These are phyloP conservation scores for Nothocercus nigrocapillus DNA, from an alignment of 2,113 vertebrate genomes.

Conservation along the genomic window DNA sequence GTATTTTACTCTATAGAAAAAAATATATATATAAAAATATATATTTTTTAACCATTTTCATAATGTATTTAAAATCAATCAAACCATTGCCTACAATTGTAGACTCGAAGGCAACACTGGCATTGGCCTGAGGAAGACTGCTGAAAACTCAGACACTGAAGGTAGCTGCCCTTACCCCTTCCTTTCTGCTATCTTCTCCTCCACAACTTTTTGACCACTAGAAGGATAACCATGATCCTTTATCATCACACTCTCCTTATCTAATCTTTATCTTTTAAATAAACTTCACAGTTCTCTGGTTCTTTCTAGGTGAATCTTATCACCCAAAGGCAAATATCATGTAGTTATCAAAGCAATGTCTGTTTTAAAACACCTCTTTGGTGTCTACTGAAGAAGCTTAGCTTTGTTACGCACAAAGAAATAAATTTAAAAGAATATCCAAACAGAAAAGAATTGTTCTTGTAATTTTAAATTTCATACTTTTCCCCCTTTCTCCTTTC, in stretches of 20 bases:
- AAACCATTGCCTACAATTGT: not conserved
- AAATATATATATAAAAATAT: not conserved
- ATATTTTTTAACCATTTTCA: not conserved
- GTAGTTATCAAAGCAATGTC: not conserved
- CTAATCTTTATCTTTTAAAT: not conserved
- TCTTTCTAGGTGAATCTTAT: not conserved
- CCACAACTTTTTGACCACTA: not conserved
- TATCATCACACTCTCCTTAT: not conserved
- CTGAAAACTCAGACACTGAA: fast-evolving
- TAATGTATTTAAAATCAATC: not conserved
- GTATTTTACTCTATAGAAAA: not conserved
- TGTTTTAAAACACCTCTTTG: not conserved
- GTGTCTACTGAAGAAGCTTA: not conserved
- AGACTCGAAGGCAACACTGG: not conserved
- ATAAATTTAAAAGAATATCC: not conserved
- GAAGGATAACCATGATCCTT: not conserved
- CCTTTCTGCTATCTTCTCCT: not conserved
- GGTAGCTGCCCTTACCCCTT: not conserved
- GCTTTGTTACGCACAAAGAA: not conserved
- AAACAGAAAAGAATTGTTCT: not conserved
- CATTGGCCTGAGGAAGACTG: not conserved
- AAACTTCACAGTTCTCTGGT: not conserved
- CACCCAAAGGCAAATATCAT: not conserved
- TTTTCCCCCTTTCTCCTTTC: not conserved
- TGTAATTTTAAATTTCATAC: not conserved